Base-by-base conservation (phyloP, 2,113 vertebrate species). In the Poeciliopsis occidentalis region DNA sequence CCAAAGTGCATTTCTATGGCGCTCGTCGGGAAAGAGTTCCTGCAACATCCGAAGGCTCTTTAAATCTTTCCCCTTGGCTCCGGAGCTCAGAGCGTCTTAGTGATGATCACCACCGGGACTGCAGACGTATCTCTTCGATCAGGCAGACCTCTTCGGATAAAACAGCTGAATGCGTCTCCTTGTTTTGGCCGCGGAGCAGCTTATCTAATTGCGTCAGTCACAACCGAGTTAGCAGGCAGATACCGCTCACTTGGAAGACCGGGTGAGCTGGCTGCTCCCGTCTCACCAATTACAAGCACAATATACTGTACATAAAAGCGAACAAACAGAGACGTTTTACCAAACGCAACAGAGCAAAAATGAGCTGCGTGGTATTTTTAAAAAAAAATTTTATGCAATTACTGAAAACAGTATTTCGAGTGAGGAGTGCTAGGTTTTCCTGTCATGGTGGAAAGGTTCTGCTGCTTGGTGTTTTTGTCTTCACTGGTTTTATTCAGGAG, bases 151-250 rank as follows among this genome's bases (percentile, higher is more conserved):
- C 60, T 57, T 7, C 73, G 78, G 8, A 67, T 13, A 29, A 60
- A 29, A 61, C 13, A 57, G 47, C 11, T 24, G 51, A 72, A 17
- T n/a, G 32, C 63, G 31, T 66, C 76, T 79, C 37, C 73, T 64
- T 75, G 29, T 69, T 84, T 64, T 78, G 37, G 27, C 64, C 61
- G 60, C 68, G 70, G 30, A 78, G 60, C 60, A 80, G 51, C 51
- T 79, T 47, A 62, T 70, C 41, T 84, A 84, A 81, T 87, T 79
- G 79, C 22, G 74, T 79, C 69, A 71, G 82, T 88, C 86, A 84
- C 77, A 84, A 78, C 65, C 71, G 67, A 75, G 82, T 84, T 83
- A 88, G 66, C 81, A 71, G 64, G 69, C 71, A 75, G 72, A 84
- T 70, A 75, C 51, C 22, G 47, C 68, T 75, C 62, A 69, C 71